Base-by-base conservation (phyloP, 2,113 vertebrate genomes). In the Indicator indicator region DNA sequence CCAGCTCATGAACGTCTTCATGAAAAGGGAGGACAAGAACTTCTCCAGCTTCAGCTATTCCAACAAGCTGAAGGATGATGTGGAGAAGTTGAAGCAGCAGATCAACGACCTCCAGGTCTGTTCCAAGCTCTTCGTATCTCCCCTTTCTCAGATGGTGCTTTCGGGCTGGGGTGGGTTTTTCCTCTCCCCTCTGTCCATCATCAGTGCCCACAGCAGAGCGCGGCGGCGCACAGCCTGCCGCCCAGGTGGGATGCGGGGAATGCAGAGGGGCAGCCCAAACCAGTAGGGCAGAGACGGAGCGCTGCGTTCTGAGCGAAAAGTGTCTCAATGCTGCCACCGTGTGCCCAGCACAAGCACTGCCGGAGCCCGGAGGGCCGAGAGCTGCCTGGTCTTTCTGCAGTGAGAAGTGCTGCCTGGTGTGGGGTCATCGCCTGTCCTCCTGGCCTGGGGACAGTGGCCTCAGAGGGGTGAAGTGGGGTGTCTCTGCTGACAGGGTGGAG, bases 41-140 rank as follows among this genome's bases (percentile, higher is more conserved):
- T 98, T 98, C 1, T 92, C 97, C 28, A 81, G 82, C 64, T 98
- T 98, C 28, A 90, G n/a, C 13, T 98, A 97, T 0, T 48, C 94
- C 88, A 80, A 64, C 0, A 97, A 98, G 83, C 96, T 98, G 76
- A 97, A 92, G 12, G 86, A 86, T 0, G 94, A 97, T 58, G 93
- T 96, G 33, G 96, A 97, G 71, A 91, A 19, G 44, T 92, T 97
- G 60, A 78, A 86, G 19, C 86, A 83, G 82, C 96, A 27, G 78
- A 97, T 95, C 1, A 60, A 94, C 74, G 76, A 32, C 12, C 82
- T 98, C 40, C 93, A 98, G 98, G 98, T 98, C 1, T 14, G 92
- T 50, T 16, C 36, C 9, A 21, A n/a, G 28, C 24, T 28, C 30
- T 72, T 42, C 9, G 0, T 1, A 10, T 58, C 19, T 46, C 54